These are phyloP conservation scores for Rhizomys pruinosus DNA, from an alignment of 2,113 vertebrate genomes.

Conservation along the genomic window DNA sequence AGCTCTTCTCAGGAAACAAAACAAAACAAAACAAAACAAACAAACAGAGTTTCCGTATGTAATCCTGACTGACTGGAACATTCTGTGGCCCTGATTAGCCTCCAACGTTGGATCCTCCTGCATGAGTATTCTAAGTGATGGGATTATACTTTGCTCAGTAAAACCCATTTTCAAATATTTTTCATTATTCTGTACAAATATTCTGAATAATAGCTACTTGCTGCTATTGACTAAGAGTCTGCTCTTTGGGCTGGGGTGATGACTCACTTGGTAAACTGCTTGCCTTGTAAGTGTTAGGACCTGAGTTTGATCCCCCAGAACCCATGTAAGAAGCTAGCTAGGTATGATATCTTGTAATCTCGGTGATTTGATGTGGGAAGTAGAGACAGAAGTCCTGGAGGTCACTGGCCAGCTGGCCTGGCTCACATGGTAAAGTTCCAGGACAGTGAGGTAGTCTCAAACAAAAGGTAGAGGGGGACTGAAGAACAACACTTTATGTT, in stretches of 20 bases:
- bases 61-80: background rate
- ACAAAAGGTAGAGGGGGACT: background rate
- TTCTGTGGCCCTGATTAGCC: background rate
- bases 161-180: constrained; percentile 32
- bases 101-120: background rate
- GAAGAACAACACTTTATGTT: background rate
- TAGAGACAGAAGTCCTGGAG: too few relatives aligned
- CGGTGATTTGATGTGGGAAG: background rate
- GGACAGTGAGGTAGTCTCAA: background rate
- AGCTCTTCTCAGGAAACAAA: too few relatives aligned
- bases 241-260: background rate
- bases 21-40: too few relatives aligned
- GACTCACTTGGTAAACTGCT: background rate
- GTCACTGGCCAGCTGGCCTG: background rate
- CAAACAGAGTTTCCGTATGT: background rate
- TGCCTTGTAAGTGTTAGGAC: background rate
- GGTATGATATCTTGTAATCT: background rate
- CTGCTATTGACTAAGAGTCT: background rate
- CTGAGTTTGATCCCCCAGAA: too few relatives aligned
- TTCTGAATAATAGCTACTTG: background rate
- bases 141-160: background rate
- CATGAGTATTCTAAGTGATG: background rate
- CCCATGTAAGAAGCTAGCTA: background rate
- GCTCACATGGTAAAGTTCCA: too few relatives aligned
- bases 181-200: background rate